Evolutionary conservation across 2,797 vertebrate genomes (phyloP).

Genomic region (Lepus townsendii): DNA sequence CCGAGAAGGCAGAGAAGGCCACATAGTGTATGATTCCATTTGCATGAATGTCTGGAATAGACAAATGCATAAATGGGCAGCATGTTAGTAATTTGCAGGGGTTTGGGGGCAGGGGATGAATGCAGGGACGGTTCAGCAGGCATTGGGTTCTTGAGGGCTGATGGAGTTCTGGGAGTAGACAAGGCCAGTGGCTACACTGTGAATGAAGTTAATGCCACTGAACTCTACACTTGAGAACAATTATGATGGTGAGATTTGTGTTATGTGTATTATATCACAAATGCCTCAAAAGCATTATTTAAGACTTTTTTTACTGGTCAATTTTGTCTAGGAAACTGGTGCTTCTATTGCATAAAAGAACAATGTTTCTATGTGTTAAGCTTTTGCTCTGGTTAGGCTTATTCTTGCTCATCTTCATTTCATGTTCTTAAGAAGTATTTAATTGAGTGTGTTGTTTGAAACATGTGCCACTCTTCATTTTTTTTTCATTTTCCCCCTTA

Average conservation of each 20-base stretch:
- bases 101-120: accelerated
- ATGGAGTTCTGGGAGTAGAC: not conserved
- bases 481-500: not conserved
- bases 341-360: not conserved
- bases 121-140: not conserved
- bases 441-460: not conserved
- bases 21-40: not conserved
- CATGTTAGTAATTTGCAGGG: not conserved
- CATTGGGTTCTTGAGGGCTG: too few species aligned
- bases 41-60: too few species aligned
- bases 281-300: not conserved
- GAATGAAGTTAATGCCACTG: too few species aligned
- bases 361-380: not conserved
- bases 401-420: not conserved
- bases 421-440: not conserved
- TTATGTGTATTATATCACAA: not conserved
- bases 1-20: not conserved
- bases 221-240: not conserved
- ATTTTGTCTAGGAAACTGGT: not conserved
- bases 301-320: not conserved
- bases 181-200: accelerated
- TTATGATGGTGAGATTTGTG: too few species aligned
- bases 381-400: not conserved
- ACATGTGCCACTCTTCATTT: not conserved
- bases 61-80: not conserved